Base-by-base conservation (phyloP, 1,140 invertebrate genomes). In the Zaprionus africanus region DNA sequence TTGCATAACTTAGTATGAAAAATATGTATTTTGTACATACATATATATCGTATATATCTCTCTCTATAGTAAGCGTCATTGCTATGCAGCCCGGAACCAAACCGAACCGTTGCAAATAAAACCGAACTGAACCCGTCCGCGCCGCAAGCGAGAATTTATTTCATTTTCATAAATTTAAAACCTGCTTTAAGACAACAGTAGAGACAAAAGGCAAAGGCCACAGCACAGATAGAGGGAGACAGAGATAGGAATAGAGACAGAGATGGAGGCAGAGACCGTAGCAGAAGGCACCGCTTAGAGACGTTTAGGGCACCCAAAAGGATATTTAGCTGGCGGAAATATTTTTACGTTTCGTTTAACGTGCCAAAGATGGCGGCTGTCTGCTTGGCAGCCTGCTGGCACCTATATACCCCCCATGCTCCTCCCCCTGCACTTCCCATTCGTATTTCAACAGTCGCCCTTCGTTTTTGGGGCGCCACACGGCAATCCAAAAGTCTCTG, bases 271-370 rank as follows among this genome's bases (percentile, higher is more conserved):
- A 51, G 65, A 5, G 15, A 13, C 13, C 15, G 36, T 26, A 69
- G 28, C 72, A 75, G 72, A 69, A 75, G 72, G 72, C 49, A 59
- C 53, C 63, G 69, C 69, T 63, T 54, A 68, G 73, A 76, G 81
- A 74, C 80, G 78, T 80, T 87, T 76, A 83, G 85, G 81, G 75
- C 72, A 60, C 85, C 85, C 78, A 90, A 90, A 87, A 90, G 84
- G 84, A 88, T 88, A 88, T 88, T 88, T 90, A 88, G 85, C 85
- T 88, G 81, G 84, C 85, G 84, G 84, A 88, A 88, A 88, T 84
- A 88, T 80, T 88, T 88, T 88, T 88, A 88, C 84, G 84, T 88
- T 88, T 88, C 84, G 84, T 90, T 88, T 90, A 88, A 88, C 84
- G 84, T 82, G 81, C 75, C 85, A 84, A 84, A 87, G 84, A 87